Base-by-base conservation (phyloP, 1,140 invertebrate genomes). In the Steinernema feltiae region DNA sequence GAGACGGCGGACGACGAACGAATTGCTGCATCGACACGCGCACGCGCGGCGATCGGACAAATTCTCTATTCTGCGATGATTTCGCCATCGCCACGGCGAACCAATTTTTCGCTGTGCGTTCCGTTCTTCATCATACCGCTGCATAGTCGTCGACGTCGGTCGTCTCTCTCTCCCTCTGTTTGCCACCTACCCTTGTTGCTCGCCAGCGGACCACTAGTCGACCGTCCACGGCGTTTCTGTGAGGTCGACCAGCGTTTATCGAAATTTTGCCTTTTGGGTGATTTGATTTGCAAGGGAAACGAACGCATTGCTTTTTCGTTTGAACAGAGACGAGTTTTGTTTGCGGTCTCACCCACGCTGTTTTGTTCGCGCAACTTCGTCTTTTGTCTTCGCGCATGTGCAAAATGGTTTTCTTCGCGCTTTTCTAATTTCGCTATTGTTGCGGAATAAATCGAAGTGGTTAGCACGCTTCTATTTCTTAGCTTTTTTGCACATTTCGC, bases 11-110 rank as follows among this genome's bases (percentile, higher is more conserved):
- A 63, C 53, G 53, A 63, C 53, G 53, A 63, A n/a, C n/a, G 41
- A n/a, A 12, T 46, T 27, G 53, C 15, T 63, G 53, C 12, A 63
- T 15, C 24, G 53, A 27, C 53, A 27, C 53, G 53, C 24, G 15
- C 7, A 46, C 41, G 24, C 53, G 53, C 53, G 12, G 53, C 53
- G 53, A 21, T 7, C 53, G 53, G 53, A 46, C 41, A 46, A 46
- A 46, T 46, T 46, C 41, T 46, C 41, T n/a, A n/a, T n/a, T 27
- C 7, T 15, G 2, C 24, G 7, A 27, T 21, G 53, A 63, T 63
- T 63, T 63, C 53, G 53, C 53, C 53, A 63, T 63, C 53, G n/a
- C n/a, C n/a, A 63, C 53, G 53, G 24, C 53, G 53, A 63, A 63
- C 53, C 53, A 63, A 63, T 63, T 63, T 63, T 63, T 63, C 53